Percentiles rank a stretch among this genome's conserved stretches.
phyloP scores from a whole-genome alignment of 2,797 vertebrate genomes.

The Chiloscyllium punctatum region DNA sequence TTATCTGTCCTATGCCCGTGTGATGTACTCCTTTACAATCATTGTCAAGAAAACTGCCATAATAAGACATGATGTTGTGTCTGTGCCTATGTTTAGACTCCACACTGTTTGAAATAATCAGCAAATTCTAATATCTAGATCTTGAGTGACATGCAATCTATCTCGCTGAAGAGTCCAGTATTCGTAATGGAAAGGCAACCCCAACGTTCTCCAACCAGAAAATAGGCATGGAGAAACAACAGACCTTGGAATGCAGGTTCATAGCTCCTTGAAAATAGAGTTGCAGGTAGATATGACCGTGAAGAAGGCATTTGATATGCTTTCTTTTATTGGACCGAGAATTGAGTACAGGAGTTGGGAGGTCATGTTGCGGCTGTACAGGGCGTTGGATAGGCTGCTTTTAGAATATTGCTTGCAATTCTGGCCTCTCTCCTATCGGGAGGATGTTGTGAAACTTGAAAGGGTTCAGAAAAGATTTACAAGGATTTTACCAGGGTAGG shows the following conservation, averaged over 20 bases:
- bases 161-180: neutral
- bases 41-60: neutral
- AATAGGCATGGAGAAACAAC: neutral
- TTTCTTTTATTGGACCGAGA: too few species aligned
- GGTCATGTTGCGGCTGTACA: too few species aligned
- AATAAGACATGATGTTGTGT: neutral
- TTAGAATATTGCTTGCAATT: too few species aligned
- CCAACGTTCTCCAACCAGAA: neutral
- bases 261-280: fast-evolving
- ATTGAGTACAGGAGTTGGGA: too few species aligned
- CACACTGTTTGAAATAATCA: neutral
- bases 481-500: too few species aligned
- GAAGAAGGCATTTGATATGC: too few species aligned
- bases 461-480: too few species aligned
- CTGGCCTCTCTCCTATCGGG: too few species aligned
- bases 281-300: too few species aligned
- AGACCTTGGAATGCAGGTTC: neutral
- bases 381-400: too few species aligned
- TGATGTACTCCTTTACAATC: neutral
- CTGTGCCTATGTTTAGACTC: neutral
- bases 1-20: neutral
- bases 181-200: too few species aligned
- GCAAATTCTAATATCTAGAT: neutral
- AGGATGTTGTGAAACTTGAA: too few species aligned
- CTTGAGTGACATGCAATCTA: neutral